Evolutionary conservation across 1,140 invertebrate genomes (phyloP).

Genomic region (Caenorhabditis remanei): DNA sequence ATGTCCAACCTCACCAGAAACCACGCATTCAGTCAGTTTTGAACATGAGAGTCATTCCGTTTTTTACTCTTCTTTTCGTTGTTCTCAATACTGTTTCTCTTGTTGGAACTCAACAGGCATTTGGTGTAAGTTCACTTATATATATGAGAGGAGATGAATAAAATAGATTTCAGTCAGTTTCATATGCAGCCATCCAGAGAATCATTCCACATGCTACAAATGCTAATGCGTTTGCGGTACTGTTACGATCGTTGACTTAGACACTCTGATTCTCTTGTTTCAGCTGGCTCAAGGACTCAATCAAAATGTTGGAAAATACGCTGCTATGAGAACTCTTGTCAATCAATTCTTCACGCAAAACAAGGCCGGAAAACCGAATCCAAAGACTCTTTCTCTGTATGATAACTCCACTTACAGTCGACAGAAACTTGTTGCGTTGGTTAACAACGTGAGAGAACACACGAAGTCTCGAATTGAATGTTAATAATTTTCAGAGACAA

Average conservation of each 20-base stretch:
- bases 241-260: neutral
- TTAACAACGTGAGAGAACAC: neutral
- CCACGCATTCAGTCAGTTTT: constrained; percentile 28
- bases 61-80: neutral
- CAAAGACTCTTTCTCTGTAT: constrained; percentile 28
- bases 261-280: neutral
- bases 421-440: constrained; percentile 14
- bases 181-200: constrained; percentile 4
- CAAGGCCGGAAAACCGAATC: constrained; percentile 29
- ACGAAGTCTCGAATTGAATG: neutral
- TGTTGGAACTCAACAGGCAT: constrained; percentile 21
- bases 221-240: constrained; percentile 24
- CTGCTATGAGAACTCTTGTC: constrained; percentile 25
- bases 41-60: neutral
- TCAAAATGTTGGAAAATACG: neutral
- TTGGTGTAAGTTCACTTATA: neutral
- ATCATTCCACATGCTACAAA: constrained; percentile 36
- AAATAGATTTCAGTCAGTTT: neutral
- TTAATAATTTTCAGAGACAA: constrained; percentile 5
- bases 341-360: constrained; percentile 26
- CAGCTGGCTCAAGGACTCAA: constrained; percentile 28
- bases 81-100: neutral
- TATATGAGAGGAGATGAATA: too few species aligned
- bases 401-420: constrained; percentile 47
- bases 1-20: constrained; percentile 3